These are phyloP conservation scores for Aurelia sp. DNA, from an alignment of 30 jellyfish, hydroid and myxozoan species.

Conservation along the genomic window DNA sequence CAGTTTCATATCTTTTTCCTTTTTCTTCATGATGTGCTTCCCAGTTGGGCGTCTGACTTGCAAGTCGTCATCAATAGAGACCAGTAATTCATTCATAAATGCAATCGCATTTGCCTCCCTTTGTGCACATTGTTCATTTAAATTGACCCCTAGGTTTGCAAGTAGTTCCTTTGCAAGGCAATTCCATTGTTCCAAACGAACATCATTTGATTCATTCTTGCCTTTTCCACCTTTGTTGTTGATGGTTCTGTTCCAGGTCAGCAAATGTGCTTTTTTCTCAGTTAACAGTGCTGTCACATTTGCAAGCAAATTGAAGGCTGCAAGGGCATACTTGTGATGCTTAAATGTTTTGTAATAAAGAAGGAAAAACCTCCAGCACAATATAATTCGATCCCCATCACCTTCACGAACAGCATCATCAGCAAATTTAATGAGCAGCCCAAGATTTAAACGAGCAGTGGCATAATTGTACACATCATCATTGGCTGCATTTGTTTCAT, in stretches of 20 bases:
- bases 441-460: slow-evolving; percentile 8
- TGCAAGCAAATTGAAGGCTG: slow-evolving; percentile 7
- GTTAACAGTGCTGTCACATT: neutral
- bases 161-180: slow-evolving; percentile 8
- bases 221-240: slow-evolving; percentile 37
- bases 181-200: slow-evolving; percentile 31
- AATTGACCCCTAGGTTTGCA: neutral
- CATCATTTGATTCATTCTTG: slow-evolving; percentile 11
- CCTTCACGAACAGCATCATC: slow-evolving; percentile 22
- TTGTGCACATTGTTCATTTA: slow-evolving; percentile 18
- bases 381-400: slow-evolving; percentile 5
- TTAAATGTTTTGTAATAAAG: neutral
- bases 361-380: neutral
- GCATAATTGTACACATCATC: slow-evolving; percentile 7
- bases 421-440: neutral
- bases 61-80: neutral
- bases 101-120: slow-evolving; percentile 21
- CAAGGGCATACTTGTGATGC: slow-evolving; percentile 20
- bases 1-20: slow-evolving; percentile 11
- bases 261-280: neutral
- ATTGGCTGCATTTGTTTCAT: neutral
- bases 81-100: slow-evolving; percentile 4
- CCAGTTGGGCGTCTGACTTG: slow-evolving; percentile 3
- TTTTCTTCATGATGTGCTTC: slow-evolving; percentile 1
- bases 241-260: slow-evolving; percentile 28